Conservation (phyloP, 2,797 vertebrate species). For the Avahi laniger region DNA sequence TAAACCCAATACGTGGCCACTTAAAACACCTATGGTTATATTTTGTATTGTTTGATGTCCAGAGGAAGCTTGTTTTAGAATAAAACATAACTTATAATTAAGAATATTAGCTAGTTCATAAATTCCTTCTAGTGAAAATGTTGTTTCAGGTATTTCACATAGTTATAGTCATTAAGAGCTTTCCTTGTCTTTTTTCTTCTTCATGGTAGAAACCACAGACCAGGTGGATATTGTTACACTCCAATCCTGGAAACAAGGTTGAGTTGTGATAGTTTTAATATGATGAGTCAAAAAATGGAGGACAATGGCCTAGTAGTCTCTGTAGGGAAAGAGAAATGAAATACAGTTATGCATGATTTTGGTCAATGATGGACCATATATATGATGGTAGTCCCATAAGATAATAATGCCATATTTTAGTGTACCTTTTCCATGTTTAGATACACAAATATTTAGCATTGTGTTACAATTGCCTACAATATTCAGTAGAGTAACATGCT, state of each 20-base stretch:
- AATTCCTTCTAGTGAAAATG: background rate
- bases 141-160: background rate
- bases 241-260: background rate
- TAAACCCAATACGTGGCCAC: background rate
- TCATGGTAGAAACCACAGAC: background rate
- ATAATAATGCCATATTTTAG: background rate
- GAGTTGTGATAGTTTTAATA: background rate
- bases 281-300: background rate
- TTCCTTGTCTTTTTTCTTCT: background rate
- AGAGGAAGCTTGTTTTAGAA: background rate
- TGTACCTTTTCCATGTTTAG: background rate
- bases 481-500: background rate
- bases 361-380: background rate
- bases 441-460: background rate
- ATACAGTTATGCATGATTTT: background rate
- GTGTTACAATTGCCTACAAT: background rate
- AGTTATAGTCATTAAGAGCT: background rate
- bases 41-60: background rate
- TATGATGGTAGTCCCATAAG: background rate
- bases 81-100: background rate
- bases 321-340: background rate
- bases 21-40: background rate
- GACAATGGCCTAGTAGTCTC: background rate
- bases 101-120: background rate
- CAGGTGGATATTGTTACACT: background rate